Percentiles rank a stretch among this genome's conserved stretches.
Conservation (phyloP, 2,888 invertebrate genomes). For the Trachelus iudaicus region DNA sequence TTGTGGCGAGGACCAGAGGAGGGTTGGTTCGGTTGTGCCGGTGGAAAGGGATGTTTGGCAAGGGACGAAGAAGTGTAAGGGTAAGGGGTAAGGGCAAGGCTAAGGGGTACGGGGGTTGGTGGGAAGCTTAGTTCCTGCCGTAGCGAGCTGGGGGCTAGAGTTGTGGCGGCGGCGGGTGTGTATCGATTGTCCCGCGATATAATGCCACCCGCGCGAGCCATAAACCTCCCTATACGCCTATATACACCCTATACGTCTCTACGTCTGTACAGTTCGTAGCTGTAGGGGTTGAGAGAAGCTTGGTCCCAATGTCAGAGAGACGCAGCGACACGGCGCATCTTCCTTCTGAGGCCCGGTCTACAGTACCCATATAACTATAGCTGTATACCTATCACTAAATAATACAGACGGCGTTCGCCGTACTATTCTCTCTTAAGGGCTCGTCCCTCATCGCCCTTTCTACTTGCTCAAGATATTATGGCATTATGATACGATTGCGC, state of each 20-base stretch:
- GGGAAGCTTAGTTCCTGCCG: slow-evolving; percentile 38
- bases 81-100: slow-evolving; percentile 15
- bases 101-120: slow-evolving; percentile 26
- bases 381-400: background rate
- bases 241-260: background rate
- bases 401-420: background rate
- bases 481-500: background rate
- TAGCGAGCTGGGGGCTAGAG: slow-evolving; percentile 44
- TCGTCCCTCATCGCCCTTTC: background rate
- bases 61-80: slow-evolving; percentile 22
- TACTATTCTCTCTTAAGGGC: background rate
- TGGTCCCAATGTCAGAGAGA: background rate
- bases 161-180: slow-evolving; percentile 45
- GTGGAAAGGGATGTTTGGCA: slow-evolving; percentile 30
- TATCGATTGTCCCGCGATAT: slow-evolving; percentile 59
- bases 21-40: slow-evolving; percentile 41
- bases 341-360: background rate
- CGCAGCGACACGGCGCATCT: background rate
- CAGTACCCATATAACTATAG: background rate
- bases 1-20: slow-evolving; percentile 25
- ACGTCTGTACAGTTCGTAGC: background rate
- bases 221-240: background rate
- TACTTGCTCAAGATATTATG: background rate
- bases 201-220: slow-evolving; percentile 45
- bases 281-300: background rate